Base-by-base conservation (phyloP, 2,888 invertebrate species). In the Megastigmus dorsalis region DNA sequence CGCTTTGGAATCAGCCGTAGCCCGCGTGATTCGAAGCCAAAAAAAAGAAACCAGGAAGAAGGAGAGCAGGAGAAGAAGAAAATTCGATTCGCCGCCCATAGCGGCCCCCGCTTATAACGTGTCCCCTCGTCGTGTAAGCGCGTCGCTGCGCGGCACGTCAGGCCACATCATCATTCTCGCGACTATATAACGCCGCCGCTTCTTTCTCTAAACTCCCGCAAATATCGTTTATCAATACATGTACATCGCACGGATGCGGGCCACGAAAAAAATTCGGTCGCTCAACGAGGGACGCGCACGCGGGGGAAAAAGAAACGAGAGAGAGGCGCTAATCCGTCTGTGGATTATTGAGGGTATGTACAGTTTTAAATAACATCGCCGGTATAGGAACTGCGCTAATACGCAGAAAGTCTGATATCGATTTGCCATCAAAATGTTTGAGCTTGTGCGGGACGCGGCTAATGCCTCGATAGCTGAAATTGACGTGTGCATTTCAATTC, bases 141-240 rank as follows among this genome's bases (percentile, higher is more conserved):
- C n/a, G n/a, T n/a, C n/a, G n/a, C n/a, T n/a, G n/a, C n/a, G 23
- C 33, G 38, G 10, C 52, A 23, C 52, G 48, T 13, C 48, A 48
- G 33, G 13, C 33, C 33, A 48, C 48, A 65, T 65, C 65, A 54
- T 65, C 52, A 54, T 52, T 54, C 54, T 41, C 13, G 18, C 18
- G 41, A 30, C 43, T 20, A 3, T n/a, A n/a, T n/a, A n/a, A n/a
- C 4, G 38, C 38, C 28, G 10, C 28, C 28, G n/a, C n/a, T n/a
- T n/a, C n/a, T n/a, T n/a, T n/a, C n/a, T n/a, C n/a, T n/a, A n/a
- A n/a, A n/a, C n/a, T n/a, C n/a, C n/a, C n/a, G 41, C 18, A 41
- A n/a, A 52, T 65, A 65, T 65, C 65, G 65, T 65, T 65, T 65
- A 65, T 65, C 65, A 65, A 65, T 65, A 62, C 15, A 23, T n/a